These are phyloP conservation scores for Antechinus flavipes DNA, from an alignment of 2,113 vertebrate species.

Conservation along the genomic window DNA sequence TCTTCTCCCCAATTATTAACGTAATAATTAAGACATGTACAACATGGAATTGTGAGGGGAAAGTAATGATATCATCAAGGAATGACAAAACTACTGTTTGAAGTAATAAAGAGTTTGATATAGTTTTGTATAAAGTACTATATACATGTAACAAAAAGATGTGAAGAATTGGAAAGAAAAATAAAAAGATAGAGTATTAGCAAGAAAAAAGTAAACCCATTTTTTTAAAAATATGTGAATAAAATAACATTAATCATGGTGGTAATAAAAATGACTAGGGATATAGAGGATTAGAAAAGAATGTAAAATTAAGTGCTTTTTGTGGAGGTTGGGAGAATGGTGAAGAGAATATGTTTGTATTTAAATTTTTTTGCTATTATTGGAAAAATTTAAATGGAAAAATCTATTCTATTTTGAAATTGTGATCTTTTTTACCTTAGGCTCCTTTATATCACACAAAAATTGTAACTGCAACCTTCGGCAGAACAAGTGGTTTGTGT, in stretches of 20 bases:
- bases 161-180: constrained; percentile 28
- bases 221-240: neutral
- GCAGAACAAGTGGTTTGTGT: constrained; percentile 89
- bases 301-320: neutral
- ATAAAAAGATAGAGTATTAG: constrained; percentile 12
- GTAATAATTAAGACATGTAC: neutral
- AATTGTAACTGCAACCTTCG: constrained; percentile 80
- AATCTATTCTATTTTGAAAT: constrained; percentile 42
- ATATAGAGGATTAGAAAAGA: neutral
- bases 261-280: neutral
- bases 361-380: constrained; percentile 22
- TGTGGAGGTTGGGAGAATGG: neutral
- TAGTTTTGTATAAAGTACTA: neutral
- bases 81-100: constrained; percentile 7
- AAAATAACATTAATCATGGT: constrained; percentile 12
- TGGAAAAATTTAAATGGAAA: constrained; percentile 11
- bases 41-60: neutral
- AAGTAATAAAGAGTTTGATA: constrained; percentile 28
- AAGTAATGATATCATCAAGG: constrained; percentile 17
- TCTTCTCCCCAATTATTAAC: neutral
- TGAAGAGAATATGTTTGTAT: neutral
- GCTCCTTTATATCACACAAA: constrained; percentile 62
- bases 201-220: neutral
- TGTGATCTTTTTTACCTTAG: constrained; percentile 66
- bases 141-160: constrained; percentile 15